These are phyloP conservation scores for Dolichopus griseipennis DNA, from an alignment of 2,888 invertebrate species.

Conservation along the genomic window DNA sequence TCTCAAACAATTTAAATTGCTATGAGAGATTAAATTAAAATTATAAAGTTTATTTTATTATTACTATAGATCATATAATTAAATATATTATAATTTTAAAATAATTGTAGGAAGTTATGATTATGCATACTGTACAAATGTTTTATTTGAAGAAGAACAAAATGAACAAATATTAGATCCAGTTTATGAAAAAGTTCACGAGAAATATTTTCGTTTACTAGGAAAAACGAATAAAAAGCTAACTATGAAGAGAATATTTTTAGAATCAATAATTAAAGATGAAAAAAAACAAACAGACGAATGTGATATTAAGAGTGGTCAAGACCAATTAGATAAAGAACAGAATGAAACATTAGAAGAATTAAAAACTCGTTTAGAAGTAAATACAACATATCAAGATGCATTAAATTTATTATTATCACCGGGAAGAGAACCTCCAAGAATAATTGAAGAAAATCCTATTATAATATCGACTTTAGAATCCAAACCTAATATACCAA, in stretches of 20 bases:
- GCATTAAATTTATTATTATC: constrained; percentile 5
- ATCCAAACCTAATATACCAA: neutral
- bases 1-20: neutral
- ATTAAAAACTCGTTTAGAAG: neutral
- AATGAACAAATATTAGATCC: constrained; percentile 44
- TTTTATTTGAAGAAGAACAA: constrained; percentile 61
- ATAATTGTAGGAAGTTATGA: constrained; percentile 54
- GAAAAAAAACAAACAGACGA: neutral
- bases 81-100: neutral
- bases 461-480: no score
- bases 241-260: constrained; percentile 58
- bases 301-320: neutral
- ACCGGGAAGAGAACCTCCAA: neutral
- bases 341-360: neutral
- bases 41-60: neutral
- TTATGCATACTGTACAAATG: constrained; percentile 59
- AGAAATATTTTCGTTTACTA: constrained; percentile 50
- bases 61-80: neutral
- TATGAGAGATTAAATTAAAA: neutral
- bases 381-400: neutral
- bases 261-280: constrained; percentile 34
- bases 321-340: no score
- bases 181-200: constrained; percentile 50
- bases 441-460: neutral
- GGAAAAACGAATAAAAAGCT: constrained; percentile 58